Percentiles rank a stretch among this genome's conserved stretches.
phyloP scores from a whole-genome alignment of 2,888 invertebrate genomes.

The Ophioninae sp. region DNA sequence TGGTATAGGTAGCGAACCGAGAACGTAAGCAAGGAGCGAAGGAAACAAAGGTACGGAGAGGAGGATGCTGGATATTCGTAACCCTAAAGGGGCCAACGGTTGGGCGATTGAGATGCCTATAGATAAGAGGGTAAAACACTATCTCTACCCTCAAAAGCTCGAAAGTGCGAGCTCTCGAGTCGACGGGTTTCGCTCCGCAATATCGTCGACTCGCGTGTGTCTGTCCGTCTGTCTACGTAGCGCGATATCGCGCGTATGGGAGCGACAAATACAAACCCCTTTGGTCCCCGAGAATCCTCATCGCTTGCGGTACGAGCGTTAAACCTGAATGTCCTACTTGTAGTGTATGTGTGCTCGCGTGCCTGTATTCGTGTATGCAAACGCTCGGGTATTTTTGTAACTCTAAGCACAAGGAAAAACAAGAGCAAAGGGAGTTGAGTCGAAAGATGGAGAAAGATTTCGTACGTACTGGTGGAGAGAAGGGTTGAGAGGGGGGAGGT shows the following conservation, averaged over 20 bases:
- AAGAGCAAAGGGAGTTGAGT: background rate
- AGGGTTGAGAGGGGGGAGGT: background rate
- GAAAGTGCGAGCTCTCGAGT: constrained; percentile 9
- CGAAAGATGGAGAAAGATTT: constrained; percentile 7
- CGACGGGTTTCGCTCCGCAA: background rate
- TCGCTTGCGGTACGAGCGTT: background rate
- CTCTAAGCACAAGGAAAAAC: background rate
- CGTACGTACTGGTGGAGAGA: background rate
- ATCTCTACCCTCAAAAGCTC: constrained; percentile 10
- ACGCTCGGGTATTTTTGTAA: background rate
- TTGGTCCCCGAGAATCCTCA: background rate
- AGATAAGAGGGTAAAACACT: constrained; percentile 10
- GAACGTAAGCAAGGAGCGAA: background rate
- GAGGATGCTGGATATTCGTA: constrained; percentile 18
- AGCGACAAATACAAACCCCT: constrained; percentile 41
- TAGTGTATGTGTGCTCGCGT: background rate
- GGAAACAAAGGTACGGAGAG: constrained; percentile 29
- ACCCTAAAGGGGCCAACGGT: constrained; percentile 13
- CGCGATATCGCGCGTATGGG: constrained; percentile 8
- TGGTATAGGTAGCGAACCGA: background rate
- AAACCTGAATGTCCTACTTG: background rate
- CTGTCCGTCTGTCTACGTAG: background rate
- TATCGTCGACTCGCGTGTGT: background rate
- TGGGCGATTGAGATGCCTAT: constrained; percentile 25
- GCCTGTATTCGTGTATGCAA: background rate